phyloP scores from a whole-genome alignment of 1,140 invertebrate genomes.

The Artemia franciscana region DNA sequence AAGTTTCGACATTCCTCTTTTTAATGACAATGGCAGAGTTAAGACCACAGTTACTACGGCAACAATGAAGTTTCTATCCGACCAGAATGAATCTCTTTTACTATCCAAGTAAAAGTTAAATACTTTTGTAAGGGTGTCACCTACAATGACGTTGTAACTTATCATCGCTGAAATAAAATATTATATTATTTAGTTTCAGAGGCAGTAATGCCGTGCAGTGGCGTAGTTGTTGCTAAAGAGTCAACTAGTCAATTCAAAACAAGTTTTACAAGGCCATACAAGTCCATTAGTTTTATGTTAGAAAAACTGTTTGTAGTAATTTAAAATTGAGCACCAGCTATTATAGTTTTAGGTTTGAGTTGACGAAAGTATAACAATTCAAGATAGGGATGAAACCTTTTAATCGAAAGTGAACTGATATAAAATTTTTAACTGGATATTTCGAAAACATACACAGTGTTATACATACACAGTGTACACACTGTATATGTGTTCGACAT shows the following conservation, averaged over 20 bases:
- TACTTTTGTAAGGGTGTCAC: constrained; percentile 66
- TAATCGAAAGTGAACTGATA: too few relatives aligned
- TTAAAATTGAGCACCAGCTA: too few relatives aligned
- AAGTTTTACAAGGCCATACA: constrained; percentile 1
- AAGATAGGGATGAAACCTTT: too few relatives aligned
- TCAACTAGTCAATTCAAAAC: constrained; percentile 6
- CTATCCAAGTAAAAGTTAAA: constrained; percentile 32
- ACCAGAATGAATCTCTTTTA: constrained; percentile 31
- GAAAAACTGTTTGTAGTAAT: too few relatives aligned
- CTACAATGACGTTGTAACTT: constrained; percentile 71
- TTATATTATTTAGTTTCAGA: constrained; percentile 6
- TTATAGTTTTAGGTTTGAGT: too few relatives aligned
- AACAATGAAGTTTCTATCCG: constrained; percentile 48
- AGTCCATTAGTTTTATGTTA: not conserved
- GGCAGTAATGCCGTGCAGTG: too few relatives aligned
- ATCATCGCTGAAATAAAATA: constrained; percentile 47
- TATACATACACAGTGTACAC: too few relatives aligned
- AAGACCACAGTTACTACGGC: constrained; percentile 45
- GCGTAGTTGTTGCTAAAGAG: too few relatives aligned
- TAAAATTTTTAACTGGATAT: too few relatives aligned
- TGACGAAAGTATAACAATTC: too few relatives aligned
- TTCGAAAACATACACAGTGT: too few relatives aligned
- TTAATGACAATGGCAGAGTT: constrained; percentile 56
- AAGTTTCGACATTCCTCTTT: constrained; percentile 49
- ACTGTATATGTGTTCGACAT: too few relatives aligned